Conservation (phyloP, 2,888 invertebrate genomes). For the Drosophila tripunctata region DNA sequence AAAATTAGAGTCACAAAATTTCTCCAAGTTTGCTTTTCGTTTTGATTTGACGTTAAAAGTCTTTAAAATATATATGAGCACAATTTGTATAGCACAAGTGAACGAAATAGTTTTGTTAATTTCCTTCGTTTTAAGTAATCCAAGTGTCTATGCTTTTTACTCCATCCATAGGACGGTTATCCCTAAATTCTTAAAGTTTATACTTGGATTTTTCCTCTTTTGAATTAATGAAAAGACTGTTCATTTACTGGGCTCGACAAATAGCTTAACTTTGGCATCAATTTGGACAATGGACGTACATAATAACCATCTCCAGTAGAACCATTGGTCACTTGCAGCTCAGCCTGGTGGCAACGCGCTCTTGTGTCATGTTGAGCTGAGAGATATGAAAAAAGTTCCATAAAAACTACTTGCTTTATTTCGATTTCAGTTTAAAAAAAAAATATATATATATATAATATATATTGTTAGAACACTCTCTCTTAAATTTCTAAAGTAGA, state of each 20-base stretch:
- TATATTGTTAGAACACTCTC: too few species aligned
- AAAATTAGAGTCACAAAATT: background rate
- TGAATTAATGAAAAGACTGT: constrained; percentile 7
- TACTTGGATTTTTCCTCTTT: background rate
- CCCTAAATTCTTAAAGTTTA: background rate
- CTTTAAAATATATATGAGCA: background rate
- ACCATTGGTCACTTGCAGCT: constrained; percentile 40
- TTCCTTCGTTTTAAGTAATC: background rate
- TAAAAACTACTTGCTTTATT: too few species aligned
- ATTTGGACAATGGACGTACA: constrained; percentile 1
- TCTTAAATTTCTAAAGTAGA: too few species aligned
- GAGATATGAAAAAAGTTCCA: background rate
- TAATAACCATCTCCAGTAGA: constrained; percentile 48
- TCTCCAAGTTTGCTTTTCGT: background rate
- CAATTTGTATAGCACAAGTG: too few species aligned
- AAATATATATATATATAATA: background rate
- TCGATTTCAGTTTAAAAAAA: too few species aligned
- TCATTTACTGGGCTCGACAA: background rate
- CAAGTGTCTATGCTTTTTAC: too few species aligned
- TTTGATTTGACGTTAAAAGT: background rate
- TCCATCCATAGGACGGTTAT: background rate
- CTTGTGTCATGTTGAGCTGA: constrained; percentile 25
- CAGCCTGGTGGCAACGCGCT: background rate
- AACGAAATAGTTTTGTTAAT: background rate
- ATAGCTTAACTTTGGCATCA: background rate